Base-by-base conservation (phyloP, 2,113 vertebrate genomes). In the Cololabis saira region DNA sequence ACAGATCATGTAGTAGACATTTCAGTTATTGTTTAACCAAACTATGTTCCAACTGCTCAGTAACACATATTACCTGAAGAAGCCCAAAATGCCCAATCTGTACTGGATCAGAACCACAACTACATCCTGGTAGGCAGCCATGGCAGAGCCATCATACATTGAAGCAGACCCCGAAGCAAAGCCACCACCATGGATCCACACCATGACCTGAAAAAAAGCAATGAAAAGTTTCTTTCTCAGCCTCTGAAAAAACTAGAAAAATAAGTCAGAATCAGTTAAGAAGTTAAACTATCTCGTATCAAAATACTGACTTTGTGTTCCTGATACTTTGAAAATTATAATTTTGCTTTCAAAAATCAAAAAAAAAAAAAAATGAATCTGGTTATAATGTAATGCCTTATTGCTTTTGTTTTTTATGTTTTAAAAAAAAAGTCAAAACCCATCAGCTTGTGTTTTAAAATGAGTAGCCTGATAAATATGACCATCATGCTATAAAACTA, bases 101-200 rank as follows among this genome's bases (percentile, higher is more conserved):
- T 97, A 96, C 85, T 97, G 95, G 63, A 96, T 88, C 11, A 90
- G 6, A 65, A 96, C 95, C 21, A 96, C 92, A 14, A 97, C 92
- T 44, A 97, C 89, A 3, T 94, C 84, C 61, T 95, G 91, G 63
- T 94, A 93, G 43, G 94, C 93, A 5, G 94, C 92, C 77, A 97
- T 37, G 19, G 88, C 92, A 16, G 95, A 94, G 10, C 94, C 95
- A 8, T 95, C 95, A 4, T 68, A 92, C 0, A 78, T 0, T 2
- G 92, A 94, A 16, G 92, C 94, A 3, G 89, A 71, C 0, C 94
- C 96, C 0, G 44, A 0, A 3, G 5, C 0, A 5, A 96, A 72
- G 6, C 78, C 88, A 19, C 96, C 96, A 52, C 96, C 95, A 7
- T 97, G 95, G 74, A 97, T 93, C 93, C 93, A 96, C 1, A 95